Evolutionary conservation across 2,888 invertebrate species (phyloP).

Genomic region (Philaethria dido): DNA sequence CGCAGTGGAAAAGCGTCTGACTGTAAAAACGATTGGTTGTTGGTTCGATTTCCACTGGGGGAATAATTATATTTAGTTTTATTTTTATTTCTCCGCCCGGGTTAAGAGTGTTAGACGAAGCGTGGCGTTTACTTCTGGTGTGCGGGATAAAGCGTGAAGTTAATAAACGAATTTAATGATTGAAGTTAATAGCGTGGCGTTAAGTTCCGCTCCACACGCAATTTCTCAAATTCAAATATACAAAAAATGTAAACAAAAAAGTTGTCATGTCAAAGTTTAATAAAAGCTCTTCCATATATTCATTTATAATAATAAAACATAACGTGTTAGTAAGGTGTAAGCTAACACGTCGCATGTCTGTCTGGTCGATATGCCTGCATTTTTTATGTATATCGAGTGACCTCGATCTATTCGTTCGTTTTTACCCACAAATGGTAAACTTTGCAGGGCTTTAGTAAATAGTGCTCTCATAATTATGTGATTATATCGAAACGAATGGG

Average conservation of each 20-base stretch:
- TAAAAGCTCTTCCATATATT: background rate
- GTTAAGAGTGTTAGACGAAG: no score
- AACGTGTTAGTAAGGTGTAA: conserved; percentile 5
- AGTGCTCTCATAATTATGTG: background rate
- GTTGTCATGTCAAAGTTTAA: conserved; percentile 1
- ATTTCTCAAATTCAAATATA: background rate
- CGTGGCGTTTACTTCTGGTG: no score
- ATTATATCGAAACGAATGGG: background rate
- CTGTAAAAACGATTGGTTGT: no score
- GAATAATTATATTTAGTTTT: no score
- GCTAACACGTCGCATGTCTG: conserved; percentile 3
- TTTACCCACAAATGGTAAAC: background rate
- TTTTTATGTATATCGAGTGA: conserved; percentile 50
- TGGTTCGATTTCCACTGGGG: no score
- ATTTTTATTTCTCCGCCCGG: background rate
- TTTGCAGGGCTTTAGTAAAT: background rate
- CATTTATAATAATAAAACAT: background rate
- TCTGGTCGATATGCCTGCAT: conserved; percentile 45
- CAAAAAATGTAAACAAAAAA: background rate
- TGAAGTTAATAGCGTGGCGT: background rate
- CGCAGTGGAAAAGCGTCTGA: no score
- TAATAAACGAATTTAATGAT: no score
- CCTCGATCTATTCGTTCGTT: conserved; percentile 25
- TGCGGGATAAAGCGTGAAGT: no score
- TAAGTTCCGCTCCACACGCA: background rate